Conservation (phyloP, 1,140 invertebrate species). For the Halyomorpha halys region DNA sequence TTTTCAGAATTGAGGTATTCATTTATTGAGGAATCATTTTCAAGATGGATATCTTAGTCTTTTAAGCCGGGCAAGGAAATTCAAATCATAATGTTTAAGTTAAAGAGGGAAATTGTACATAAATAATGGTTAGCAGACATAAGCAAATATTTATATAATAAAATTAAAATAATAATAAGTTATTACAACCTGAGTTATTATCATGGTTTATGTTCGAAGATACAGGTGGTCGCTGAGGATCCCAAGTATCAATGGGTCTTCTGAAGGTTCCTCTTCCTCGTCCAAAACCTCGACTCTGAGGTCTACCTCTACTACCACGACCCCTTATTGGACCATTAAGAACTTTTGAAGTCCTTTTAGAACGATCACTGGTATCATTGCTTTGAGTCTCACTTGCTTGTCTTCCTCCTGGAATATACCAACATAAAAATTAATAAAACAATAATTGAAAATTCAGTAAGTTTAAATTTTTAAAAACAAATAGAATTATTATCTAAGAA, state of each 20-base stretch:
- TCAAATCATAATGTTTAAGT: no score
- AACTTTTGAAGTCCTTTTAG: conserved; percentile 28
- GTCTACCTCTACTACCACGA: conserved; percentile 39
- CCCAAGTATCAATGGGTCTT: conserved; percentile 48
- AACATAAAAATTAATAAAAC: conserved; percentile 10
- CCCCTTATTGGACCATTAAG: conserved; percentile 39
- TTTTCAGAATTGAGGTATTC: no score
- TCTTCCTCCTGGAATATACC: conserved; percentile 40
- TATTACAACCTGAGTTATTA: conserved; percentile 2
- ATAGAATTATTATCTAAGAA: no score
- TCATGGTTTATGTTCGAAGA: not conserved
- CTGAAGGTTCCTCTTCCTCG: conserved; percentile 33
- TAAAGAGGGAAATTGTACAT: no score
- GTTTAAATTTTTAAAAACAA: no score
- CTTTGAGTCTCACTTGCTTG: conserved; percentile 52
- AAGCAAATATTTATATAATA: not conserved
- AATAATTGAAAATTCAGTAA: no score
- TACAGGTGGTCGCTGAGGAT: not conserved
- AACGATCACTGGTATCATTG: conserved; percentile 32
- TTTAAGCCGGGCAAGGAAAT: no score
- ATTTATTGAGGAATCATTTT: no score
- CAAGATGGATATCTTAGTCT: no score
- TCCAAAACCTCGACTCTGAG: conserved; percentile 41
- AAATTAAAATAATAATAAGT: conserved; percentile 12
- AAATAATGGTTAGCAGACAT: no score